Conservation (phyloP, 2,888 invertebrate genomes). For the Celastrina argiolus region DNA sequence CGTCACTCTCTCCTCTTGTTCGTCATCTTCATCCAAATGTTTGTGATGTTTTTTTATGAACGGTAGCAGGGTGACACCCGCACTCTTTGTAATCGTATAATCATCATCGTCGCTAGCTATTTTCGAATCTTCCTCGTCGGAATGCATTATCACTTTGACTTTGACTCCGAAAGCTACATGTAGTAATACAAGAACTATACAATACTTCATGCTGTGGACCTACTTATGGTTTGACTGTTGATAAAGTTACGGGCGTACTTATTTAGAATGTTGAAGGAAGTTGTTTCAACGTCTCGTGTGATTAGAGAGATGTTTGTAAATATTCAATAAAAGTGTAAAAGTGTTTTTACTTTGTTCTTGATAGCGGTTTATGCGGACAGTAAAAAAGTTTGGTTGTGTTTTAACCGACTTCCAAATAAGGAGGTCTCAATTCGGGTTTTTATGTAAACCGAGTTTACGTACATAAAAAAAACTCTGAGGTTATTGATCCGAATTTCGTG, state of each 20-base stretch:
- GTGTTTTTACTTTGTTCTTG: constrained; percentile 3
- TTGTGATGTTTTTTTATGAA: constrained; percentile 48
- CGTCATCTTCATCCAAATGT: constrained; percentile 40
- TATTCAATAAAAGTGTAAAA: not conserved
- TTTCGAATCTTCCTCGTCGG: constrained; percentile 60
- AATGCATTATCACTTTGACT: constrained; percentile 66
- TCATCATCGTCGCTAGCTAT: constrained; percentile 50
- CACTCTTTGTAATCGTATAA: constrained; percentile 32
- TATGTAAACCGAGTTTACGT: too few relatives aligned
- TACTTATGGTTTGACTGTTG: constrained; percentile 7
- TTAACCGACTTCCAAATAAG: too few relatives aligned
- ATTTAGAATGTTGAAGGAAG: constrained; percentile 10
- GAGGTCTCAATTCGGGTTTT: too few relatives aligned
- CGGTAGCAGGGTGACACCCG: constrained; percentile 47
- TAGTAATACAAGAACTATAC: constrained; percentile 43
- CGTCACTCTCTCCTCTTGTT: constrained; percentile 46
- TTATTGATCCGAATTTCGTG: too few relatives aligned
- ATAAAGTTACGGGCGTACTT: not conserved
- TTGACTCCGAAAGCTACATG: constrained; percentile 52
- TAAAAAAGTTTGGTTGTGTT: not conserved
- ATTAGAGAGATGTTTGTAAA: constrained; percentile 8
- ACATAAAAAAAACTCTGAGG: too few relatives aligned
- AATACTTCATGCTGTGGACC: constrained; percentile 35
- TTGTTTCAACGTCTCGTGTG: not conserved
- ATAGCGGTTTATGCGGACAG: not conserved